These are phyloP conservation scores for Nettapus auritus DNA, from an alignment of 2,113 vertebrate species.

Conservation along the genomic window DNA sequence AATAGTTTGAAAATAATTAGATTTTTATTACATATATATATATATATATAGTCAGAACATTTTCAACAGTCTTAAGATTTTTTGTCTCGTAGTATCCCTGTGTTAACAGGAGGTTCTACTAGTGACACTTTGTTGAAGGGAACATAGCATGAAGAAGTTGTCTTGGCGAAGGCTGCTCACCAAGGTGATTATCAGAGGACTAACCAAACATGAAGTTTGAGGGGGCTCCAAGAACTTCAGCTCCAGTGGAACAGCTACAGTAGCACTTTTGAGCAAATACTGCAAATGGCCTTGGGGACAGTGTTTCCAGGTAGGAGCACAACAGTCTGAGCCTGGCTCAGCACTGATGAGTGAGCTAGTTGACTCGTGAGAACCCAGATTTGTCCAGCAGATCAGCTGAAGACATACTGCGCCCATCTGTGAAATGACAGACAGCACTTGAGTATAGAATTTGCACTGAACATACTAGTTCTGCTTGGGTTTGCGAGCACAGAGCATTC, in stretches of 20 bases:
- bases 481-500: background rate
- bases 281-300: background rate
- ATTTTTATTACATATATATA: background rate
- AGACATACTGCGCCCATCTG: accelerated
- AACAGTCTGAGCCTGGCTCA: background rate
- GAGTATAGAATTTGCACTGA: background rate
- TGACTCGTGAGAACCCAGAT: background rate
- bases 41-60: background rate
- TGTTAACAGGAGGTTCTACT: background rate
- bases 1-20: background rate
- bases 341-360: background rate
- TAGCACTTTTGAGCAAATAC: background rate
- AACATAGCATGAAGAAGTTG: background rate
- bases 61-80: background rate
- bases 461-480: accelerated
- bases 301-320: background rate
- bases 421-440: background rate
- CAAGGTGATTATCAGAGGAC: background rate
- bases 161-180: background rate
- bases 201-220: background rate
- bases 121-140: background rate
- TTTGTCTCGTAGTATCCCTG: background rate
- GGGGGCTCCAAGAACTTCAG: background rate
- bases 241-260: background rate
- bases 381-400: background rate